phyloP scores from a whole-genome alignment of 1,140 invertebrate genomes.

The Dinothrombium tinctorium region DNA sequence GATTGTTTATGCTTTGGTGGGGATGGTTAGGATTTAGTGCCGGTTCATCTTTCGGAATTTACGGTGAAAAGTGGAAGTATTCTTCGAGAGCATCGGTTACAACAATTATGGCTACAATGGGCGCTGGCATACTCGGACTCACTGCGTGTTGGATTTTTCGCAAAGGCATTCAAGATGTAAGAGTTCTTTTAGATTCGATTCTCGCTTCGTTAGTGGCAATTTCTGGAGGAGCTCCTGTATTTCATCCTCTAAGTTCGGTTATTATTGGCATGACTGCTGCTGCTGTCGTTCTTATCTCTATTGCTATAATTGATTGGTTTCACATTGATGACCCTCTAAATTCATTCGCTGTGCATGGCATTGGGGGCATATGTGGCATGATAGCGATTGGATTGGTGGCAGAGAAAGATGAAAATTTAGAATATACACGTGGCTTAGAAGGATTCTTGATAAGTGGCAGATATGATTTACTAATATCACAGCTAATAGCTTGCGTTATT shows the following conservation, averaged over 20 bases:
- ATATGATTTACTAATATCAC: slow-evolving; percentile 7
- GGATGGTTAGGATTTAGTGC: too few relatives aligned
- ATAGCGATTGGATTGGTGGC: slow-evolving; percentile 16
- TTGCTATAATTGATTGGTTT: slow-evolving; percentile 12
- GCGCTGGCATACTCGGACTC: too few relatives aligned
- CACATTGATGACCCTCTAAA: slow-evolving; percentile 16
- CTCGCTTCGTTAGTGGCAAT: slow-evolving; percentile 17
- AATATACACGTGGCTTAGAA: slow-evolving; percentile 13
- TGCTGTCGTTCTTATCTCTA: slow-evolving; percentile 8
- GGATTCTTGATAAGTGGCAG: slow-evolving; percentile 13
- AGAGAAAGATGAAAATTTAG: slow-evolving; percentile 9
- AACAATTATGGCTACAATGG: too few relatives aligned
- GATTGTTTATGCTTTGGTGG: slow-evolving; percentile 21
- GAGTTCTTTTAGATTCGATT: slow-evolving; percentile 14
- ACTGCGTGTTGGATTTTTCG: slow-evolving; percentile 3
- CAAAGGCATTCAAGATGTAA: slow-evolving; percentile 15
- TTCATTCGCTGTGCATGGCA: slow-evolving; percentile 16
- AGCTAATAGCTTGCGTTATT: slow-evolving; percentile 9
- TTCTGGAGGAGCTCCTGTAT: slow-evolving; percentile 15
- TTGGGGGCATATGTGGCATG: slow-evolving; percentile 15
- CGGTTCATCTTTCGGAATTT: too few relatives aligned
- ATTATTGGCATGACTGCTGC: slow-evolving; percentile 14
- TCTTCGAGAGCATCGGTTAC: too few relatives aligned
- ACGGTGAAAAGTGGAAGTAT: too few relatives aligned
- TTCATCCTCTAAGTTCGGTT: slow-evolving; percentile 14